Evolutionary conservation across 1,140 invertebrate genomes (phyloP).

Genomic region (Drosophila lini): DNA sequence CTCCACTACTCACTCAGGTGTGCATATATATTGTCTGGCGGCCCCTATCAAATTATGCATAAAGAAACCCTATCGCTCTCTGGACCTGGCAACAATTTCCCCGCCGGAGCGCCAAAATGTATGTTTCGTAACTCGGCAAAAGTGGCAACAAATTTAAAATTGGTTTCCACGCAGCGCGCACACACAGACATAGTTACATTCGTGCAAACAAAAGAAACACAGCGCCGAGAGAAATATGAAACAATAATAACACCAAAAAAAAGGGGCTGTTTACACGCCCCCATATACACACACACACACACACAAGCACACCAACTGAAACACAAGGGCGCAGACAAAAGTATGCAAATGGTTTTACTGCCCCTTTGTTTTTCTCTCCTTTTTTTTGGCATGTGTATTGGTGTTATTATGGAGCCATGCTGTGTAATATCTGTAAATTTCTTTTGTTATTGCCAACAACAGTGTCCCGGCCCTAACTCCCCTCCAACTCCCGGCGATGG

Average conservation of each 20-base stretch:
- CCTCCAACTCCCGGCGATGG: not conserved
- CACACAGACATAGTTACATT: constrained; percentile 12
- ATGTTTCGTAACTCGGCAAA: constrained; percentile 63
- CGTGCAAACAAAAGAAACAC: constrained; percentile 51
- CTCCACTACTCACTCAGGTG: constrained; percentile 11
- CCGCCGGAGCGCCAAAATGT: constrained; percentile 56
- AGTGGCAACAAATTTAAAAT: constrained; percentile 82
- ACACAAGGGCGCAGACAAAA: constrained; percentile 34
- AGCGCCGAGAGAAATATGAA: constrained; percentile 69
- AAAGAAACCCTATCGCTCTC: constrained; percentile 44
- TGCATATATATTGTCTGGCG: constrained; percentile 53
- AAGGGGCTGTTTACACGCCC: constrained; percentile 76
- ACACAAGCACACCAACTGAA: constrained; percentile 1
- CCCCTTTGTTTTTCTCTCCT: constrained; percentile 67
- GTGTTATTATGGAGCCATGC: constrained; percentile 82
- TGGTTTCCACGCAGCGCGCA: constrained; percentile 64
- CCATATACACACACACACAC: constrained; percentile 44
- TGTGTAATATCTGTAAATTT: constrained; percentile 83
- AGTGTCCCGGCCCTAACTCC: constrained; percentile 34
- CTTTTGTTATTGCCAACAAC: constrained; percentile 83
- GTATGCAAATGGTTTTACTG: constrained; percentile 82
- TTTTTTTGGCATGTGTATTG: constrained; percentile 61
- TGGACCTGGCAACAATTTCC: constrained; percentile 24
- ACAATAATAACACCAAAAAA: constrained; percentile 62
- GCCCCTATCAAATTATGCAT: constrained; percentile 72